Evolutionary conservation across 2,797 vertebrate species (phyloP).

Genomic region (Brachyalestes nurse): DNA sequence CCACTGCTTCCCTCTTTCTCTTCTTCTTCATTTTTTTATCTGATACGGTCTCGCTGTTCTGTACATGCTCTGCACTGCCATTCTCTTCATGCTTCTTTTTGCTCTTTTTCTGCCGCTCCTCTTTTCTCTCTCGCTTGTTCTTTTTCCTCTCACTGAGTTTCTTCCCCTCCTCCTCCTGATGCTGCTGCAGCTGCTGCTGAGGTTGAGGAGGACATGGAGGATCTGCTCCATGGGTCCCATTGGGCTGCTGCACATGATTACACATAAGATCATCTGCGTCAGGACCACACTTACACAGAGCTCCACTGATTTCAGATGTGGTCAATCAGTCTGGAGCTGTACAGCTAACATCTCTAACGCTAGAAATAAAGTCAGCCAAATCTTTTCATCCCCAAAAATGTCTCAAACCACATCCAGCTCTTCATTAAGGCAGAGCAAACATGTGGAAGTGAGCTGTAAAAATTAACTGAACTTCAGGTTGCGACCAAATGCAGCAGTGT

Average conservation of each 20-base stretch:
- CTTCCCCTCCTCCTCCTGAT: conserved; percentile 19
- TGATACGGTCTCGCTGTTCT: conserved; percentile 53
- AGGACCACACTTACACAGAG: too few species aligned
- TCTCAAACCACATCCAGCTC: too few species aligned
- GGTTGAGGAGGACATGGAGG: conserved; percentile 41
- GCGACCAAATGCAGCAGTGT: too few species aligned
- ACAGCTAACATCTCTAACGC: too few species aligned
- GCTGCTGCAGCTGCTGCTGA: neutral
- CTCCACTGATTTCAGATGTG: too few species aligned
- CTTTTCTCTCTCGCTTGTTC: conserved; percentile 77
- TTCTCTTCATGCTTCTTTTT: conserved; percentile 58
- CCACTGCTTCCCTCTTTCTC: conserved; percentile 36
- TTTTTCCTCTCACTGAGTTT: conserved; percentile 71
- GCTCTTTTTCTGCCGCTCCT: conserved; percentile 79
- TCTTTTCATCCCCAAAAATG: too few species aligned
- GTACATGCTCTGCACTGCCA: conserved; percentile 58
- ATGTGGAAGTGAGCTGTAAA: too few species aligned
- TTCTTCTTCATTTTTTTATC: conserved; percentile 36
- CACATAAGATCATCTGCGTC: too few species aligned
- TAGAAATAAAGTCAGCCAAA: too few species aligned
- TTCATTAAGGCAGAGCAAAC: too few species aligned
- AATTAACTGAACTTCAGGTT: too few species aligned
- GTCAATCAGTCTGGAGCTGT: too few species aligned
- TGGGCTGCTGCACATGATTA: neutral
- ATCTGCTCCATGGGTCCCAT: conserved; percentile 22